Percentiles rank a stretch among this genome's conserved stretches.
These are phyloP conservation scores for Propithecus coquereli DNA, from an alignment of 2,113 vertebrate species.

Conservation along the genomic window DNA sequence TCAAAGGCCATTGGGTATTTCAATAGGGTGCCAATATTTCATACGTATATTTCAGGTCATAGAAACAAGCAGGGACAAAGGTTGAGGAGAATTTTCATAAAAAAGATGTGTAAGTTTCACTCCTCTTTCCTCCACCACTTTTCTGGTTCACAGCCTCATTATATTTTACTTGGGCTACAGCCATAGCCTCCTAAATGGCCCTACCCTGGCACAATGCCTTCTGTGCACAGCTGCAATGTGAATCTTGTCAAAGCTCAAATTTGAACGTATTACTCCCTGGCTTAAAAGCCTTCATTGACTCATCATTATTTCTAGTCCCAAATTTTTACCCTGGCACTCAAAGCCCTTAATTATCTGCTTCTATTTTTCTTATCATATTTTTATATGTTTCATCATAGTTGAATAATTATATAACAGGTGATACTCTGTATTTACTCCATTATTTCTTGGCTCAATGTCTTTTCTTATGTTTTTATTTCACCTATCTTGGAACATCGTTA, in stretches of 20 bases:
- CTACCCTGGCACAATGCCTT: not conserved
- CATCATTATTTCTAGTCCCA: not conserved
- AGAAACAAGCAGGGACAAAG: not conserved
- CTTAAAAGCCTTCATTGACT: not conserved
- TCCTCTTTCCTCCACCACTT: not conserved
- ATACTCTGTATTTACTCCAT: not conserved
- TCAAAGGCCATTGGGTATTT: not conserved
- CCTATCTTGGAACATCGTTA: not conserved
- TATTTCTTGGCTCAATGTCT: not conserved
- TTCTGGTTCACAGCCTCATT: not conserved
- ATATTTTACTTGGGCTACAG: conserved; percentile 32
- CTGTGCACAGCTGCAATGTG: conserved; percentile 23
- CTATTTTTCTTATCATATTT: not conserved
- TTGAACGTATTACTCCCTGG: not conserved
- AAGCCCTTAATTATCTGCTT: not conserved
- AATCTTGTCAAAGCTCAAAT: conserved; percentile 44
- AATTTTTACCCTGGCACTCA: not conserved
- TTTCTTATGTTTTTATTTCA: conserved; percentile 10
- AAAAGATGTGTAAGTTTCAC: not conserved
- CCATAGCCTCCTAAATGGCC: conserved; percentile 12
- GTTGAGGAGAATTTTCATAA: not conserved
- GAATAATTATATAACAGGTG: not conserved
- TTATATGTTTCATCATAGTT: not conserved
- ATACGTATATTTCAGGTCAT: not conserved
- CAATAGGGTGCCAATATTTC: not conserved